phyloP scores from a whole-genome alignment of 2,797 vertebrate species.

The Hoplostethus atlanticus region DNA sequence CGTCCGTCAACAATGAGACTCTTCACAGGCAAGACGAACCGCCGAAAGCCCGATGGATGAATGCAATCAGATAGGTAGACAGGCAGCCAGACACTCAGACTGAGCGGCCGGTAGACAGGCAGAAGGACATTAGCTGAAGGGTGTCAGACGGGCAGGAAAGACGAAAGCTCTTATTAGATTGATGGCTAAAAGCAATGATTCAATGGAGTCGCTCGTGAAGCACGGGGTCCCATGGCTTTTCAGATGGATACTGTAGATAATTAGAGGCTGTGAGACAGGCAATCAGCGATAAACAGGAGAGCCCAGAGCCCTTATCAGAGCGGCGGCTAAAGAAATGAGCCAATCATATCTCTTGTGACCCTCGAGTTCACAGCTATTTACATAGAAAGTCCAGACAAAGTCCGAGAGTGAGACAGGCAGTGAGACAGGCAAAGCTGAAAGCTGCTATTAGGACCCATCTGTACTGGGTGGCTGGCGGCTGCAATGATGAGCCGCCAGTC shows the following conservation, averaged over 20 bases:
- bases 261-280: not conserved
- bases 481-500: conserved; percentile 62
- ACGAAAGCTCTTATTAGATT: conserved; percentile 55
- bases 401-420: conserved; percentile 21
- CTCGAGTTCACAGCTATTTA: conserved; percentile 21
- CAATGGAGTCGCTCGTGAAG: conserved; percentile 31
- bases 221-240: conserved; percentile 18
- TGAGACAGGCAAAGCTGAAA: conserved; percentile 36
- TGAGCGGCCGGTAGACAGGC: not conserved
- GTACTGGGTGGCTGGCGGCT: conserved; percentile 49
- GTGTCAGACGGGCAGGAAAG: not conserved
- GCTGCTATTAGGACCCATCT: conserved; percentile 64
- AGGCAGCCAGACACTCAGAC: not conserved
- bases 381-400: conserved; percentile 16
- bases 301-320: conserved; percentile 35
- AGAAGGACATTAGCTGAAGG: not conserved
- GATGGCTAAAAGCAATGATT: conserved; percentile 46
- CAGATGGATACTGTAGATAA: conserved; percentile 20
- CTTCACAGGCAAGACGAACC: not conserved
- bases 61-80: not conserved
- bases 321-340: conserved; percentile 38
- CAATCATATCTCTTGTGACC: conserved; percentile 24
- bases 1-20: not conserved
- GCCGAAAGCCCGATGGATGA: not conserved
- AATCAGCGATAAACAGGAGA: conserved; percentile 12